Conservation (phyloP, 2,888 invertebrate genomes). For the Cheilosia scutellata region DNA sequence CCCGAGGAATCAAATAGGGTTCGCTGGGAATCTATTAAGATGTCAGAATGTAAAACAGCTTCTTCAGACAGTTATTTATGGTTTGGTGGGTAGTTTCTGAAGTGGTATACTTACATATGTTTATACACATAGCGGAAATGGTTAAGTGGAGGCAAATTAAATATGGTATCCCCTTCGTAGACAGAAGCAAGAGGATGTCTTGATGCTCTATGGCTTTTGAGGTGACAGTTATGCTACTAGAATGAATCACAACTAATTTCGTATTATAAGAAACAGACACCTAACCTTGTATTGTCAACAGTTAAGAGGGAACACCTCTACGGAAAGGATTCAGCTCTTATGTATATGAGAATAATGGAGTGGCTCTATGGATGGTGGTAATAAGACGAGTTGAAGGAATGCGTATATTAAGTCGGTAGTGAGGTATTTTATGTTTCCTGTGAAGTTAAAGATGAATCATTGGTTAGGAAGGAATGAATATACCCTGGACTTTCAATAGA, state of each 20-base stretch:
- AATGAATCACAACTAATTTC: not conserved
- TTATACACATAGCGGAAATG: not conserved
- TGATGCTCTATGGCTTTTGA: not conserved
- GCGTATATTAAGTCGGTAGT: too few species aligned
- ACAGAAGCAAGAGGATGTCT: not conserved
- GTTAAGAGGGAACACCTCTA: not conserved
- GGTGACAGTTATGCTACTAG: slow-evolving; percentile 1
- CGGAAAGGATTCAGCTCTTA: too few species aligned
- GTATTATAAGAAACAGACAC: not conserved
- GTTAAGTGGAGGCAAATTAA: slow-evolving; percentile 1
- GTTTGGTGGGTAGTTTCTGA: slow-evolving; percentile 11
- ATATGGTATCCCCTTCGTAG: not conserved
- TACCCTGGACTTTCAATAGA: too few species aligned
- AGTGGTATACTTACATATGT: not conserved
- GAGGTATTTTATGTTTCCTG: too few species aligned
- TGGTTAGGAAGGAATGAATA: too few species aligned
- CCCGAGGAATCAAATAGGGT: slow-evolving; percentile 19
- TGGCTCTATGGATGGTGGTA: too few species aligned
- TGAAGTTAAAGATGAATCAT: too few species aligned
- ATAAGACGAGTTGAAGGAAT: too few species aligned
- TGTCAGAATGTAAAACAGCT: slow-evolving; percentile 47
- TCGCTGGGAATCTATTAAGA: slow-evolving; percentile 53
- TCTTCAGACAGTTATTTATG: slow-evolving; percentile 61
- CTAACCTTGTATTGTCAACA: not conserved
- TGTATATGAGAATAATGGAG: too few species aligned